A percentile compares a stretch with the other conserved stretches of the same genome.
Conservation (phyloP, 2,888 invertebrate species). For the Idaea aversata region DNA sequence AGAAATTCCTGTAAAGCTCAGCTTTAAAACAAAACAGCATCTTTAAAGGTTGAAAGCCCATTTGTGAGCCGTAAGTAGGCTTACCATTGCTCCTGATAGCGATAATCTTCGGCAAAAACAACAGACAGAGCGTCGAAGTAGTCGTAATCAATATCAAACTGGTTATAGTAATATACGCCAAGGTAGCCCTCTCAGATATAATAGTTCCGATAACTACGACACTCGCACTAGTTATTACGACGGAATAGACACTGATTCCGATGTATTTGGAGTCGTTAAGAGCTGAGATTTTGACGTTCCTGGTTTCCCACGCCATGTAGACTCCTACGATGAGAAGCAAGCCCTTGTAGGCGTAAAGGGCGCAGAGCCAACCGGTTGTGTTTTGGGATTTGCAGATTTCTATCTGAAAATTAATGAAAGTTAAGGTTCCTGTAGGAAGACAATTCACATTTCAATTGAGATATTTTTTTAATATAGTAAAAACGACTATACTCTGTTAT, state of each 20-base stretch:
- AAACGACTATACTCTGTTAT: no score
- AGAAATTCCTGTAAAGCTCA: no score
- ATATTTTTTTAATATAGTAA: no score
- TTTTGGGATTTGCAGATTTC: slow-evolving; percentile 94
- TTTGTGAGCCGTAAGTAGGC: slow-evolving; percentile 29
- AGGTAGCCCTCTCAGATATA: slow-evolving; percentile 89
- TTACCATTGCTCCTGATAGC: slow-evolving; percentile 84
- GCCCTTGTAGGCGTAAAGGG: slow-evolving; percentile 94
- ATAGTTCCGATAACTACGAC: slow-evolving; percentile 94
- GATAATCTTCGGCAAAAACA: slow-evolving; percentile 92
- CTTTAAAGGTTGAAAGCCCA: no score
- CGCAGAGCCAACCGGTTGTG: slow-evolving; percentile 94
- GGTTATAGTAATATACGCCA: slow-evolving; percentile 91
- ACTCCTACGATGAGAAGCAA: slow-evolving; percentile 92
- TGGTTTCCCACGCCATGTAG: slow-evolving; percentile 98
- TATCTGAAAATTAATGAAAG: slow-evolving; percentile 80
- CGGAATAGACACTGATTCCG: slow-evolving; percentile 94
- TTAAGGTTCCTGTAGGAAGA: no score
- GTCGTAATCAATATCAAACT: slow-evolving; percentile 91
- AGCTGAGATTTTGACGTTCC: slow-evolving; percentile 94
- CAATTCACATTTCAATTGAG: no score
- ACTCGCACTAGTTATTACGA: slow-evolving; percentile 92
- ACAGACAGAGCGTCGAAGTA: slow-evolving; percentile 90
- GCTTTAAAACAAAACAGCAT: no score
- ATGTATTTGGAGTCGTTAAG: slow-evolving; percentile 97